Conservation (phyloP, 2,888 invertebrate genomes). For the Spilarctia lutea region DNA sequence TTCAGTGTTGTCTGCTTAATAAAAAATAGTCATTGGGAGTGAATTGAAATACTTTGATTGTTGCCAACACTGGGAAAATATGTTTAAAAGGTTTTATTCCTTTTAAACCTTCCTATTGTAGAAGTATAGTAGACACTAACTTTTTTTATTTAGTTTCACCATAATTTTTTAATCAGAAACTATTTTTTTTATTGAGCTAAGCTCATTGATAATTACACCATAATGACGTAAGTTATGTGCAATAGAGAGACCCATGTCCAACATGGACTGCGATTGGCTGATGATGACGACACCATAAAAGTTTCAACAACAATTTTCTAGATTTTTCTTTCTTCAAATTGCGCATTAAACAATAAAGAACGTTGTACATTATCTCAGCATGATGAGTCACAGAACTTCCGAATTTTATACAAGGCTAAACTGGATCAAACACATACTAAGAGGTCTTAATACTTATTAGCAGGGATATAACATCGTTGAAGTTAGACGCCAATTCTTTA, state of each 20-base stretch:
- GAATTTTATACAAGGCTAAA: conserved; percentile 19
- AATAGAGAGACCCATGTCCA: background rate
- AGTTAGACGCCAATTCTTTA: background rate
- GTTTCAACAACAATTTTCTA: background rate
- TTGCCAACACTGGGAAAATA: background rate
- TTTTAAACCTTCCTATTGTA: too few relatives aligned
- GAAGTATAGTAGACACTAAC: background rate
- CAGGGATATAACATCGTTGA: background rate
- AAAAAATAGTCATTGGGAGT: conserved; percentile 33
- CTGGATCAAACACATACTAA: conserved; percentile 2
- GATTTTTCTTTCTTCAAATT: conserved; percentile 27
- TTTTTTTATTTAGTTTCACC: background rate
- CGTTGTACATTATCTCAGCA: conserved; percentile 14
- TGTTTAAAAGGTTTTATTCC: conserved; percentile 8
- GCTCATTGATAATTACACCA: too few relatives aligned
- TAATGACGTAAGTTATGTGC: too few relatives aligned
- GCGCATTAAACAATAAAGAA: conserved; percentile 29
- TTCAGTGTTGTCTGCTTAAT: conserved; percentile 35
- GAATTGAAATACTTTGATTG: conserved; percentile 32
- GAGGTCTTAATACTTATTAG: background rate
- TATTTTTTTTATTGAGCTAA: too few relatives aligned
- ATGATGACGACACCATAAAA: background rate
- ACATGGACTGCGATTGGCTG: too few relatives aligned
- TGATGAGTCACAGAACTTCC: conserved; percentile 18
- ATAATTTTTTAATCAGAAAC: background rate